Conservation (phyloP, 2,113 vertebrate species). For the Cryptotis parvus region DNA sequence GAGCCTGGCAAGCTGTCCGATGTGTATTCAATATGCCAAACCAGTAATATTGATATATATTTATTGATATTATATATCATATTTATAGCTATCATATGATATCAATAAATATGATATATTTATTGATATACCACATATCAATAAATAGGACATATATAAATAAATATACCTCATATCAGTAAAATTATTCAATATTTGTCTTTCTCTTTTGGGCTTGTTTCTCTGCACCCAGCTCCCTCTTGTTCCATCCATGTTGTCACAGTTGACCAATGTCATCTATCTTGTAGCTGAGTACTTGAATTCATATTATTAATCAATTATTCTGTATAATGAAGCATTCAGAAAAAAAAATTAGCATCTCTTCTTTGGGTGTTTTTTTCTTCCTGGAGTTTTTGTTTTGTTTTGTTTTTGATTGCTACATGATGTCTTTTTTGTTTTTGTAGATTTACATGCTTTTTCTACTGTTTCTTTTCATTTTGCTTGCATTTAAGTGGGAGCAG, state of each 20-base stretch:
- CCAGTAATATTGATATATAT: no score
- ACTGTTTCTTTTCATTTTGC: neutral
- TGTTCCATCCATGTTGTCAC: no score
- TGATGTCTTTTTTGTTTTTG: neutral
- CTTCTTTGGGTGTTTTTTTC: conserved; percentile 2
- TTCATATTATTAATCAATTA: neutral
- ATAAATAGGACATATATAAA: no score
- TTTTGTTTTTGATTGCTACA: neutral
- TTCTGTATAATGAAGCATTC: neutral
- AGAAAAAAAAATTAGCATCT: neutral
- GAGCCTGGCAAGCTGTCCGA: no score
- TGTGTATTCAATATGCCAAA: no score
- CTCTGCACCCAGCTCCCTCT: neutral
- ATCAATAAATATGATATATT: no score
- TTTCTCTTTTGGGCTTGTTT: neutral
- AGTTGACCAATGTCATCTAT: neutral
- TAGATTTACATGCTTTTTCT: neutral
- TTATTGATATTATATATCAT: no score
- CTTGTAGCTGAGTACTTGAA: neutral
- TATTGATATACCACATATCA: no score
- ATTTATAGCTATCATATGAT: no score
- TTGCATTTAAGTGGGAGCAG: neutral
- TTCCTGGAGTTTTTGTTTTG: neutral
- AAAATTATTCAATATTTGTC: neutral
- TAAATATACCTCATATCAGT: neutral